Evolutionary conservation across 2,888 invertebrate species (phyloP), one percentile per base, ranked within the genome.

Genomic region (Erannis defoliaria): DNA sequence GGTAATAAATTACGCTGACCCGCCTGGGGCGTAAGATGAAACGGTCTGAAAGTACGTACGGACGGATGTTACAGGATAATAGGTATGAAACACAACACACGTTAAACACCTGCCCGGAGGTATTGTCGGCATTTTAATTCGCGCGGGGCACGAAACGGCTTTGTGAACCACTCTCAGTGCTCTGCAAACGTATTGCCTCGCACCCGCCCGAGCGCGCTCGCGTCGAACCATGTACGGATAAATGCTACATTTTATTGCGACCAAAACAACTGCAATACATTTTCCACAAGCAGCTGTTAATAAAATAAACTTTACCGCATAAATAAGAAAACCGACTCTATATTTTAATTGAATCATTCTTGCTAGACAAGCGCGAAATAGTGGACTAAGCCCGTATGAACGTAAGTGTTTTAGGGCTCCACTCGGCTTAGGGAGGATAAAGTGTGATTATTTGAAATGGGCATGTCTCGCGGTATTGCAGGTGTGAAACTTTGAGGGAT

Each of bases 1-100:
- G 92, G 90, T 93, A 90, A 93, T 91, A 92, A 93, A 93, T 93
- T 90, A 91, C 91, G 79, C 89, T 89, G 88, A 89, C 90, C 90
- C 90, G 88, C 82, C 84, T 81, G 85, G 85, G 85, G 85, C 81
- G 87, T 86, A 89, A 91, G 89, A 91, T 90, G 90, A 87, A 90
- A 88, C 85, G 89, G 80, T 86, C 85, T 82, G 81, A 86, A 88
- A 88, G 87, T 89, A 88, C 86, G 81, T 80, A 81, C 82, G 77
- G 79, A 79, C 83, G 85, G 88, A 86, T 86, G 85, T 82, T 78
- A 78, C 76, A 72, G 82, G 82, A 82, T 89, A 87, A 88, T 88
- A 80, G 82, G 77, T 82, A 81, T 86, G 84, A 86, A 88, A 84
- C 84, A 86, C 81, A 88, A 86, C 88, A 85, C 81, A 82, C 84